Evolutionary conservation across 2,113 vertebrate species (phyloP).

Genomic region (Malurus elegans): DNA sequence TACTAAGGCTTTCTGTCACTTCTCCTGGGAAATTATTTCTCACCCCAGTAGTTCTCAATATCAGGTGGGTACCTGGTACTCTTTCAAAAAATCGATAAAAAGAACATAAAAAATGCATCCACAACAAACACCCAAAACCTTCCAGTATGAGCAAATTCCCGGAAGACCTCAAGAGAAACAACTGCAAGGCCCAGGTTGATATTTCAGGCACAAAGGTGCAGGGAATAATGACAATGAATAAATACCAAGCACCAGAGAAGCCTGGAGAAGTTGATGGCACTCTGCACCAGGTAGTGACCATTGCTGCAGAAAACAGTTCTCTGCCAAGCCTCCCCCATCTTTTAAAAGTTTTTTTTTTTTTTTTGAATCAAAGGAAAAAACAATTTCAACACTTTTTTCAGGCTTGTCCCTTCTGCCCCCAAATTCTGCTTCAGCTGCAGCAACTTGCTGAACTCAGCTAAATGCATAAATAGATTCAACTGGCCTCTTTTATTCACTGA

Average conservation of each 20-base stretch:
- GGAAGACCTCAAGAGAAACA: background rate
- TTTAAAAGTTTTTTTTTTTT: background rate
- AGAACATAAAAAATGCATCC: background rate
- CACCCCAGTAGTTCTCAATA: background rate
- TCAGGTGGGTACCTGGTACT: background rate
- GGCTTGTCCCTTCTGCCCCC: background rate
- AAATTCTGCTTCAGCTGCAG: background rate
- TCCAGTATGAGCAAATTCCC: background rate
- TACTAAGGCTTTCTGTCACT: background rate
- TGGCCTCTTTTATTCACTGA: background rate
- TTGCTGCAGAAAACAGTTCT: background rate
- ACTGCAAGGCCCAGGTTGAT: background rate
- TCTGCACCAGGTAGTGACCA: background rate
- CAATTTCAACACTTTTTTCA: background rate
- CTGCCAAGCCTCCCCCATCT: background rate
- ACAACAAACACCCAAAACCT: background rate
- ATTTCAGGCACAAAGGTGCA: background rate
- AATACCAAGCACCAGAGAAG: background rate
- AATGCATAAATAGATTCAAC: background rate
- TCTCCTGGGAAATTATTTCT: background rate
- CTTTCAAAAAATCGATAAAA: background rate
- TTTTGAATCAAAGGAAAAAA: background rate
- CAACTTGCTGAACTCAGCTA: background rate
- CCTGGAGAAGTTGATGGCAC: background rate
- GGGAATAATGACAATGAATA: fast-evolving